Percentiles rank a stretch among this genome's conserved stretches.
These are phyloP conservation scores for Paragorgia papillata DNA, from an alignment of 92 coral and sea anemone species.

Conservation along the genomic window DNA sequence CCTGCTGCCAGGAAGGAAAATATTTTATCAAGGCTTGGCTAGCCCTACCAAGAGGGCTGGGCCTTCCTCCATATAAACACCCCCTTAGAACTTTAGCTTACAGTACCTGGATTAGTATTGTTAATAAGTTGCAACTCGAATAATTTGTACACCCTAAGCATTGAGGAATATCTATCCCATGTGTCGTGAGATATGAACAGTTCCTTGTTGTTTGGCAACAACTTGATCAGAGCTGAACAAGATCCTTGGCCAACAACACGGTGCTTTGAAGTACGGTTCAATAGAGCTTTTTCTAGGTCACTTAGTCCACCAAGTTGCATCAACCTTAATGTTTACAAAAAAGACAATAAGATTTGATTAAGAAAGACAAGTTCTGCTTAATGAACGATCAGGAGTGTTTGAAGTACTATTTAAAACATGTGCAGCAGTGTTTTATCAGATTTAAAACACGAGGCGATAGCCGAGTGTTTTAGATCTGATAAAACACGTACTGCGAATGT, in stretches of 20 bases:
- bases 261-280: constrained; percentile 61
- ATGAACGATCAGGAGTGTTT: no score
- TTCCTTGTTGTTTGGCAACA: constrained; percentile 87
- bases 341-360: not conserved
- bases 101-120: constrained; percentile 63
- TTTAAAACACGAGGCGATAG: no score
- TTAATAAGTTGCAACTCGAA: constrained; percentile 68
- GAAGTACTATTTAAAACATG: no score
- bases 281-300: constrained; percentile 62
- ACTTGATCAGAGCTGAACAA: constrained; percentile 90
- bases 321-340: constrained; percentile 45
- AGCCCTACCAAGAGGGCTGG: no score
- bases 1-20: no score
- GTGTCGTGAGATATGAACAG: constrained; percentile 90
- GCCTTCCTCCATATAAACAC: no score
- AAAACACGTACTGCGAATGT: no score
- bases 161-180: constrained; percentile 63
- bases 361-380: no score
- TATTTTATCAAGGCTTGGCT: no score
- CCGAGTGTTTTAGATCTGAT: no score
- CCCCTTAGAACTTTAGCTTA: no score
- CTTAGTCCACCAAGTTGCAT: constrained; percentile 66
- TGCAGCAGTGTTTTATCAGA: no score
- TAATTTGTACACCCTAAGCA: constrained; percentile 80
- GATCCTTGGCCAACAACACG: constrained; percentile 77